A percentile compares a stretch with the other conserved stretches of the same genome.
Conservation (phyloP, 2,113 vertebrate species). For the Struthidea cinerea region DNA sequence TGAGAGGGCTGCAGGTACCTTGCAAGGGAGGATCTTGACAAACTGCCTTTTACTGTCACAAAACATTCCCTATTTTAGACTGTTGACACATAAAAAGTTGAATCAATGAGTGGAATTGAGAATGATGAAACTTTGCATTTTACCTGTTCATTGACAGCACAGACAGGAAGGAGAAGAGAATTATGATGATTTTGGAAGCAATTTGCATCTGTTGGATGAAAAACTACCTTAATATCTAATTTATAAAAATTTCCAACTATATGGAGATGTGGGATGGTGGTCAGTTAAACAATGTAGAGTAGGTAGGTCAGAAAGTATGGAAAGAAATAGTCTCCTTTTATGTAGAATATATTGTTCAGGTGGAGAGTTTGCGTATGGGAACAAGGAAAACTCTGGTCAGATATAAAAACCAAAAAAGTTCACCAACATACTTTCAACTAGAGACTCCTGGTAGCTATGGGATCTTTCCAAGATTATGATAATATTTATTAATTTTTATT, state of each 20-base stretch:
- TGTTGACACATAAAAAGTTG: background rate
- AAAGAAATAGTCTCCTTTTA: background rate
- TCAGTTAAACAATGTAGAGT: background rate
- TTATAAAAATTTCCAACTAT: background rate
- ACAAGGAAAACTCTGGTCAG: background rate
- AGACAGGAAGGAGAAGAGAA: background rate
- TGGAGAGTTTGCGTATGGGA: background rate
- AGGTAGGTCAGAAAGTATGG: background rate
- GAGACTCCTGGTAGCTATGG: background rate
- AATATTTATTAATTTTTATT: background rate
- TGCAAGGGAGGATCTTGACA: background rate
- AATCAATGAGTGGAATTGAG: background rate
- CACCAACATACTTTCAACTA: background rate
- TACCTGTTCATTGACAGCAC: background rate
- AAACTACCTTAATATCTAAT: background rate
- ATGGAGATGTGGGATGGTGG: background rate
- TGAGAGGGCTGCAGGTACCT: background rate
- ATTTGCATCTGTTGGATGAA: background rate
- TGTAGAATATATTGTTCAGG: background rate
- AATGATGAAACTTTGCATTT: background rate
- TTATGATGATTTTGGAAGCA: background rate
- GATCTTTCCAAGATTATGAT: background rate
- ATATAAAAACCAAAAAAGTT: background rate
- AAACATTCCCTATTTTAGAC: background rate
- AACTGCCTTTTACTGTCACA: background rate